Evolutionary conservation across 2,797 vertebrate genomes (phyloP), one percentile per base, ranked within the genome.

Genomic region (Galaxias olidus): DNA sequence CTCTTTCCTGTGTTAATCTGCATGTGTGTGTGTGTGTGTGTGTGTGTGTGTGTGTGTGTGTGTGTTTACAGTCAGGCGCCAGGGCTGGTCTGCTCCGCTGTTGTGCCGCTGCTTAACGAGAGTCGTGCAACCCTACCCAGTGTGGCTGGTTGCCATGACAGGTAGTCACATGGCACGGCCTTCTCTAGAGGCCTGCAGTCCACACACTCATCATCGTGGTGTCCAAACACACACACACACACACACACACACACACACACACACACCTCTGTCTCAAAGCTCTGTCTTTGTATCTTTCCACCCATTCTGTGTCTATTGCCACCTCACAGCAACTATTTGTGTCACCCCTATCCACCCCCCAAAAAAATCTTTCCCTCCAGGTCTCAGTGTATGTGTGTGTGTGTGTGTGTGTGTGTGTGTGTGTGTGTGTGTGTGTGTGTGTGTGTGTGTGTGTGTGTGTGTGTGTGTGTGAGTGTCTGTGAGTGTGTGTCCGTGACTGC

Each of bases 91-190:
- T 84, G 73, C 73, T 69, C 68, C 63, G 18, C 42, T 62, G 68
- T 61, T 74, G 66, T n/a, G 11, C 70, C 76, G 75, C 77, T 75
- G 73, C 75, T 79, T 76, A 73, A 85, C 69, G 66, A 81, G 75
- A 72, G 68, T 74, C 83, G 75, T 59, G 55, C 74, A 83, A 72
- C 81, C 83, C 77, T 85, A 72, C 69, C 77, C 76, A 59, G 85
- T 87, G 88, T 85, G 85, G 74, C 84, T 72, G 70, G 90, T 90
- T 91, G 85, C 89, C 88, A 91, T 90, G 87, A 89, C 41, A 73
- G 84, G 78, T 59, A 79, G 85, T 88, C 88, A 88, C 88, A 86
- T 75, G 84, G 84, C 85, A 80, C 71, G 64, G 49, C 72, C 81
- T 77, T 77, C 92, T 86, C 85, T 40, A 72, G 90, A 82, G 88